Percentiles rank a stretch among this genome's conserved stretches.
These are phyloP conservation scores for Trachurus trachurus DNA, from an alignment of 2,797 vertebrate genomes.

Conservation along the genomic window DNA sequence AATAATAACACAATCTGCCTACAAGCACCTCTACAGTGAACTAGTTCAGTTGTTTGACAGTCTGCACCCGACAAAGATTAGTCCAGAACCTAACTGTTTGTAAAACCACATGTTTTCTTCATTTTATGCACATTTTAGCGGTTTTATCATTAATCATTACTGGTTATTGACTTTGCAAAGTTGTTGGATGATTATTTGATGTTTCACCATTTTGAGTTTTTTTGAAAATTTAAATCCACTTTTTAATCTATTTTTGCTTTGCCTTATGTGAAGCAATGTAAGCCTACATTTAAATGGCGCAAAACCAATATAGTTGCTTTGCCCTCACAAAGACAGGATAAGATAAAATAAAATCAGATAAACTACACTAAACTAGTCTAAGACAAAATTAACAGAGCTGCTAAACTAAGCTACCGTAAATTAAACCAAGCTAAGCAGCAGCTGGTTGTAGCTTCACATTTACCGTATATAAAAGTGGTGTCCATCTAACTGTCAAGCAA, in stretches of 20 bases:
- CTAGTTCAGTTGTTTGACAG: too few species aligned
- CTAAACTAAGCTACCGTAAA: background rate
- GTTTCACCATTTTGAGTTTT: background rate
- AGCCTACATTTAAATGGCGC: background rate
- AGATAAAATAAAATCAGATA: too few species aligned
- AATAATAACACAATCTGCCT: too few species aligned
- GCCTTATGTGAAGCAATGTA: background rate
- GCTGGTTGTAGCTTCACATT: background rate
- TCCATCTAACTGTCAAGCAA: background rate
- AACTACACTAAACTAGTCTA: too few species aligned
- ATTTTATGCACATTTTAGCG: background rate
- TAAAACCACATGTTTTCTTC: background rate
- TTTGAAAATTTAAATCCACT: background rate
- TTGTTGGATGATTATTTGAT: background rate
- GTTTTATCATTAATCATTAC: background rate
- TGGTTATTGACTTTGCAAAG: background rate
- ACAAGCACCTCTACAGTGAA: too few species aligned
- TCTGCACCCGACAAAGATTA: background rate
- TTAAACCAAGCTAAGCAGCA: background rate
- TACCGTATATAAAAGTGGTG: background rate
- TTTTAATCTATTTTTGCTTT: background rate
- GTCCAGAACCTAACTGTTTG: background rate
- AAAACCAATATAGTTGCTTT: slow-evolving; percentile 2
- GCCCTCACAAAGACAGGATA: background rate
- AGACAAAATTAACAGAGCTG: background rate